A percentile compares a stretch with the other conserved stretches of the same genome.
phyloP scores from a whole-genome alignment of 2,888 invertebrate genomes.

The Dorcus hopei region DNA sequence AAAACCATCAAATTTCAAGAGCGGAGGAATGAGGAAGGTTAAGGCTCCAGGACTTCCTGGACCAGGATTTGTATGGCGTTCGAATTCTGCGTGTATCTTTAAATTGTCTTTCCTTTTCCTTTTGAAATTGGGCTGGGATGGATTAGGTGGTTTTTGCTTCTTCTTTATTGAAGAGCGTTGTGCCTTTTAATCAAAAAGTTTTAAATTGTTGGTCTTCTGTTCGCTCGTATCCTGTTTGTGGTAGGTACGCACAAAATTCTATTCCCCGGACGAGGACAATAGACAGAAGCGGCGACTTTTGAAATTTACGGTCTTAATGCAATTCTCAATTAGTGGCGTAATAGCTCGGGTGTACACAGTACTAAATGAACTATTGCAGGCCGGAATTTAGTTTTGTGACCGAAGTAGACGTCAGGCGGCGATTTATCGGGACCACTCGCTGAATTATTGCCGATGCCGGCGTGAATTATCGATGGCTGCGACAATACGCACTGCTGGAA shows the following conservation, averaged over 20 bases:
- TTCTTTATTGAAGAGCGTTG: no score
- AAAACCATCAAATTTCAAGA: neutral
- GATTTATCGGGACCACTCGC: slow-evolving; percentile 33
- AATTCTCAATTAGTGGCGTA: slow-evolving; percentile 67
- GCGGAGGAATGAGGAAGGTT: neutral
- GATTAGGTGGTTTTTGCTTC: no score
- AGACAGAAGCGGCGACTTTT: slow-evolving; percentile 47
- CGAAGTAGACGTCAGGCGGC: slow-evolving; percentile 35
- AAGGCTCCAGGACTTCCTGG: neutral
- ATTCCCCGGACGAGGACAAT: slow-evolving; percentile 40
- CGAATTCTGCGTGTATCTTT: no score
- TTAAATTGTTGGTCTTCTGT: no score
- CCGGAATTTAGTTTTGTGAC: slow-evolving; percentile 48
- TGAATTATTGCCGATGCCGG: slow-evolving; percentile 29
- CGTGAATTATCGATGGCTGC: slow-evolving; percentile 15
- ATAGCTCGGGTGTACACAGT: slow-evolving; percentile 54
- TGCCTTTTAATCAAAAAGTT: no score
- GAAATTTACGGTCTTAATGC: slow-evolving; percentile 64
- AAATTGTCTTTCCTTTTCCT: neutral
- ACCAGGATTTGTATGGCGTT: no score
- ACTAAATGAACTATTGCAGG: slow-evolving; percentile 48
- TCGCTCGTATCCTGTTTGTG: neutral
- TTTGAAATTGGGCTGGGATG: no score
- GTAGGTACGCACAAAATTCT: slow-evolving; percentile 10
- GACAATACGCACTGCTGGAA: neutral